These are phyloP conservation scores for Neodiprion fabricii DNA, from an alignment of 1,140 invertebrate genomes.

Conservation along the genomic window DNA sequence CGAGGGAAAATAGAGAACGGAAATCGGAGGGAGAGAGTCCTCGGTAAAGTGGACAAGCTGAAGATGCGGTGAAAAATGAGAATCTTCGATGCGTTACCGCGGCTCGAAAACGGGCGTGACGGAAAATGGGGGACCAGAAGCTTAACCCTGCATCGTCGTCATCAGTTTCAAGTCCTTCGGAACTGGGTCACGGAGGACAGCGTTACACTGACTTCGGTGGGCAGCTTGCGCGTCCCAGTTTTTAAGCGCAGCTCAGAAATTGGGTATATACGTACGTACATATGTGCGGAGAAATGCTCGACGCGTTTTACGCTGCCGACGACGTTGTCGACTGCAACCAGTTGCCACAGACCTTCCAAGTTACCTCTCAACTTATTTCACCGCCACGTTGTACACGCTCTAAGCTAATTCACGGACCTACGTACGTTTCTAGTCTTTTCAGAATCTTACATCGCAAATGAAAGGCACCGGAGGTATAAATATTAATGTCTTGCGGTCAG, in stretches of 20 bases:
- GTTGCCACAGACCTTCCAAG: neutral
- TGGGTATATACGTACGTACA: neutral
- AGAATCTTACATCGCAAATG: no score
- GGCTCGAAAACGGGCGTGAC: neutral
- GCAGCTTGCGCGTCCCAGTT: neutral
- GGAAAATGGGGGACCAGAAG: neutral
- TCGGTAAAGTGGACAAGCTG: neutral
- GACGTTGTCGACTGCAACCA: neutral
- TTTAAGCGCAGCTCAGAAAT: neutral
- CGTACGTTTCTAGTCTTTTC: neutral
- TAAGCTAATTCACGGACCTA: neutral
- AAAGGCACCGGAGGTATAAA: no score
- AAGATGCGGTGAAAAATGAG: conserved; percentile 1
- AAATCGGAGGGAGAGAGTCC: no score
- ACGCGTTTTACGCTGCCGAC: neutral
- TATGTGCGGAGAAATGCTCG: neutral
- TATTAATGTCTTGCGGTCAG: no score
- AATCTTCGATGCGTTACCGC: neutral
- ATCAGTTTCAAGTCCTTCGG: neutral
- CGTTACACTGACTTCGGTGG: neutral
- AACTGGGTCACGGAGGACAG: neutral
- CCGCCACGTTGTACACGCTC: neutral
- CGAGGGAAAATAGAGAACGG: no score
- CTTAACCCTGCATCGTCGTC: conserved; percentile 1
- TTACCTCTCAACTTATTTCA: neutral